A percentile compares a stretch with the other conserved stretches of the same genome.
These are phyloP conservation scores for Diadema setosum DNA, from an alignment of 35 echinoderm and acorn worm species.

Conservation along the genomic window DNA sequence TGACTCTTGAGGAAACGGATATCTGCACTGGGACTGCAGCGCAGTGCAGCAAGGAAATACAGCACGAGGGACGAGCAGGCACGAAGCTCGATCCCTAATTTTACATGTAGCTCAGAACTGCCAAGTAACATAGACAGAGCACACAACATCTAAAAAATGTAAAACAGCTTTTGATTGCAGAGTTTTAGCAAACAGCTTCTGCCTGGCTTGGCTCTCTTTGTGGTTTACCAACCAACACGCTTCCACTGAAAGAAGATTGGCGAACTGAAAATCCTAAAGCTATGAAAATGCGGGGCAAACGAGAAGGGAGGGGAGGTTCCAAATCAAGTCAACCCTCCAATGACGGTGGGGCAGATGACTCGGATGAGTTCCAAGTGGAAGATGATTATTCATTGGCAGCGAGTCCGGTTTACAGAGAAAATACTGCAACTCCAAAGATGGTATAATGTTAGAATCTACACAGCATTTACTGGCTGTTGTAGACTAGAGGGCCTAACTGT, in stretches of 20 bases:
- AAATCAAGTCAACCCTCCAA: conserved; percentile 1
- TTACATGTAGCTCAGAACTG: too few species aligned
- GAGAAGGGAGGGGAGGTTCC: not conserved
- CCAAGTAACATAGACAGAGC: not conserved
- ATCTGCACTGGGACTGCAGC: too few species aligned
- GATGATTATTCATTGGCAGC: conserved; percentile 75
- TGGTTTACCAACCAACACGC: not conserved
- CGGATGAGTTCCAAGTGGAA: conserved; percentile 94
- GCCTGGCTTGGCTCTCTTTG: not conserved
- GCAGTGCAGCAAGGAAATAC: too few species aligned
- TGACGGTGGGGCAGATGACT: conserved; percentile 26
- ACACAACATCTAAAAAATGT: not conserved
- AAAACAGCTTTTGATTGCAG: not conserved
- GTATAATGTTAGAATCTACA: not conserved
- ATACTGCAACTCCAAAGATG: not conserved
- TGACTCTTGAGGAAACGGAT: too few species aligned
- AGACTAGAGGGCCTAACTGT: not conserved
- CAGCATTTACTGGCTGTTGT: not conserved
- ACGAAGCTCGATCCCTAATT: too few species aligned
- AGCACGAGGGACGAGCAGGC: too few species aligned
- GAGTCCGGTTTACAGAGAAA: conserved; percentile 57
- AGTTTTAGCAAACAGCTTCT: too few species aligned
- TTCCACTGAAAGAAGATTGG: not conserved
- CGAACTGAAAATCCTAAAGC: not conserved
- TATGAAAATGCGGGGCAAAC: not conserved